Evolutionary conservation across 2,888 invertebrate species (phyloP), one percentile per base, ranked within the genome.

Genomic region (Drosophila stalkeri): DNA sequence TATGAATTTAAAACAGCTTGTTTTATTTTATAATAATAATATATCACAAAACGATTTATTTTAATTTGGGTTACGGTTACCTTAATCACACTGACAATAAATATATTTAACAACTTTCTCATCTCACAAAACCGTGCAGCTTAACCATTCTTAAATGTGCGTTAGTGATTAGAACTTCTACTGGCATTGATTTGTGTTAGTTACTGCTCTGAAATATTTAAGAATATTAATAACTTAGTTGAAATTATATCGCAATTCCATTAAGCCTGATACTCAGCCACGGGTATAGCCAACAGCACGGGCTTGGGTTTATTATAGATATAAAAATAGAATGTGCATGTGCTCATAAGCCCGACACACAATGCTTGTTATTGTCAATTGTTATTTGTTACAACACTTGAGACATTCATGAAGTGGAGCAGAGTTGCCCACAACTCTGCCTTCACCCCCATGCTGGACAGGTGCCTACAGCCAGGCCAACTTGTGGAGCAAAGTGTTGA

Each of bases 301-400:
- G 35, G 49, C 33, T 35, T 51, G 35, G 35, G 47, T 51, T 11
- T 39, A 37, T 39, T 37, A 20, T 64, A 1, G 31, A n/a, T 47
- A 31, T 31, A 56, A 46, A 47, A 55, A 76, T 23, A 31, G 46
- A 56, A 35, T 56, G 54, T 46, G 37, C 27, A 44, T 51, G 65
- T 44, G 51, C 20, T 63, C 35, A 37, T 18, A 56, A 16, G 39
- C 7, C 33, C 56, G 37, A 2, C 43, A 44, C 23, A 18, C 31
- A 41, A 4, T 6, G 39, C 41, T 44, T 46, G 56, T 63, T 54
- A 56, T 63, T 70, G 61, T 71, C 60, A 35, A 59, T 66, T 66
- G 74, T 64, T 70, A 69, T 75, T 73, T 64, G 81, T 86, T 81
- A 63, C 87, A 71, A 77, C 87, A 89, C 84, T 84, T 79, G 85